Conservation (phyloP, 2,888 invertebrate genomes). For the Aelia acuminata region DNA sequence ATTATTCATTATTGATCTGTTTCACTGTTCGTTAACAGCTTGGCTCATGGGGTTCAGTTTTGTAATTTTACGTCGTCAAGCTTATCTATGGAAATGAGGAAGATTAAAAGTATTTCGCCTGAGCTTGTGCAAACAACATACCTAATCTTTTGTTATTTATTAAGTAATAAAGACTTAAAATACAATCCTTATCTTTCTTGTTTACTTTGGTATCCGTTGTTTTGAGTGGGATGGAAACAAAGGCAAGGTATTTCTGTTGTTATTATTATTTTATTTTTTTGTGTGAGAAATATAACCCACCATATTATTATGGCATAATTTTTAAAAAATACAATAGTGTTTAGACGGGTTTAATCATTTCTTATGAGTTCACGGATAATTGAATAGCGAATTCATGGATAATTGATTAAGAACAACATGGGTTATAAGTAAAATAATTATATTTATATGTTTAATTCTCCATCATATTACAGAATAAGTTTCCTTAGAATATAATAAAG, state of each 20-base stretch:
- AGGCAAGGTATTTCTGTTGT: not conserved
- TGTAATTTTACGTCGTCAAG: slow-evolving; percentile 40
- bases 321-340: no score
- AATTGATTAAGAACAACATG: no score
- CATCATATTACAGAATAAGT: no score
- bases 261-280: not conserved
- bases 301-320: no score
- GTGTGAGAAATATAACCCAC: not conserved
- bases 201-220: slow-evolving; percentile 4
- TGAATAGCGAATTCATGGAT: no score
- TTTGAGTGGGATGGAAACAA: not conserved
- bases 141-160: not conserved
- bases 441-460: no score
- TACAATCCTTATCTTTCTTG: slow-evolving; percentile 22
- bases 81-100: slow-evolving; percentile 14
- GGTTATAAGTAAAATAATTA: no score
- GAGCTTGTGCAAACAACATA: not conserved
- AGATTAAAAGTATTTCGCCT: slow-evolving; percentile 1
- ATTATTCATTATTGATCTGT: not conserved
- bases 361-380: no score
- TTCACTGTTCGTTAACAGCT: not conserved
- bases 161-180: slow-evolving; percentile 13
- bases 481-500: no score
- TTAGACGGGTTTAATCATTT: no score
- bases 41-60: not conserved